Evolutionary conservation across 2,888 invertebrate genomes (phyloP).

Genomic region (Torymus aiolomorphi): DNA sequence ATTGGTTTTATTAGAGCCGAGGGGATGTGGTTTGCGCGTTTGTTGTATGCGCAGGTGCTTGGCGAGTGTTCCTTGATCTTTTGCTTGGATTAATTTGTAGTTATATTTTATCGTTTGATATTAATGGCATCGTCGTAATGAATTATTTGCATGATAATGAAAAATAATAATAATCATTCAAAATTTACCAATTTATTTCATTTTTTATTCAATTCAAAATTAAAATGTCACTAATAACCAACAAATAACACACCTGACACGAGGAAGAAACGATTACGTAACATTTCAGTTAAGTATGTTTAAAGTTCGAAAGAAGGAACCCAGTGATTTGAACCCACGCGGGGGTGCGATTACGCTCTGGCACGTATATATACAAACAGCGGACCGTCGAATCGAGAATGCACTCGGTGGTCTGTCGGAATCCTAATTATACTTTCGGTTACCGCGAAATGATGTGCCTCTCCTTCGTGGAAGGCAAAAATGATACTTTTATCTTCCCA

Average conservation of each 20-base stretch:
- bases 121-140: too few species aligned
- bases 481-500: conserved; percentile 49
- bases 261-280: conserved; percentile 25
- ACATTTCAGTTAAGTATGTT: conserved; percentile 42
- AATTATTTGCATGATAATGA: too few species aligned
- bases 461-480: conserved; percentile 46
- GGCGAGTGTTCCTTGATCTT: neutral
- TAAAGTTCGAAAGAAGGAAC: conserved; percentile 32
- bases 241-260: neutral
- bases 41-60: neutral
- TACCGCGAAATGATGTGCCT: conserved; percentile 48
- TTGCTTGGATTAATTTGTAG: neutral
- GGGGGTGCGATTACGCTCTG: conserved; percentile 50
- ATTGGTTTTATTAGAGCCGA: conserved; percentile 24
- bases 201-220: too few species aligned
- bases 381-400: conserved; percentile 48
- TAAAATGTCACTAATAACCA: too few species aligned
- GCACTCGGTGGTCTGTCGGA: conserved; percentile 49
- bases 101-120: too few species aligned
- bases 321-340: conserved; percentile 39
- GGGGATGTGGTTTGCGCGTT: too few species aligned
- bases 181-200: too few species aligned
- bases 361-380: conserved; percentile 1
- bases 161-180: too few species aligned
- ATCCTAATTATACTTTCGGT: conserved; percentile 54